A percentile compares a stretch with the other conserved stretches of the same genome.
Evolutionary conservation across 2,113 vertebrate species (phyloP).

Genomic region (Eira barbara): DNA sequence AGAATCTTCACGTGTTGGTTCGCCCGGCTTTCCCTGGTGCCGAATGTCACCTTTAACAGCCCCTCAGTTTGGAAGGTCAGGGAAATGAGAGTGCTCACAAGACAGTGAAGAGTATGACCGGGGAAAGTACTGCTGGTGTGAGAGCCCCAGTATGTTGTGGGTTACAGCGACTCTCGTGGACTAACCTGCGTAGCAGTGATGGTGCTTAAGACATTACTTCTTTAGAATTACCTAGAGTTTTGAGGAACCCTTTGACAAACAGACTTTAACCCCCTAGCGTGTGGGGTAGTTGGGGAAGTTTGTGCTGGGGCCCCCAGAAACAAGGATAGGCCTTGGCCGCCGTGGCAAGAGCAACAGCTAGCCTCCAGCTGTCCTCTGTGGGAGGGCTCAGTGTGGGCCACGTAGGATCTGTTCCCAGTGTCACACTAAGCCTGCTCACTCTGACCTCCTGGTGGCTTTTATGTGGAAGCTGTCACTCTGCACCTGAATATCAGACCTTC

Average conservation of each 20-base stretch:
- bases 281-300: background rate
- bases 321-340: background rate
- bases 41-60: background rate
- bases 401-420: background rate
- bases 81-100: background rate
- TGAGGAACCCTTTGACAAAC: background rate
- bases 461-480: background rate
- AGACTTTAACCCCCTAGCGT: rapidly evolving
- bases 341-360: background rate
- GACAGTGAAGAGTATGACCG: background rate
- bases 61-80: background rate
- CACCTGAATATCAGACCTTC: background rate
- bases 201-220: background rate
- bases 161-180: background rate
- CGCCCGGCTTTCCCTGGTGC: background rate
- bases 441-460: background rate
- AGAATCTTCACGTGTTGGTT: background rate
- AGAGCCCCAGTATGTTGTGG: background rate
- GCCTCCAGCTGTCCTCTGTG: background rate
- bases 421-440: background rate
- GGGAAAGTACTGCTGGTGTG: background rate
- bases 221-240: background rate
- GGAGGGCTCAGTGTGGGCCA: background rate
- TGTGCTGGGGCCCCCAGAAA: background rate
- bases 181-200: background rate